These are phyloP conservation scores for Trididemnum nubilum DNA, from an alignment of 23 tunicate genomes.

Conservation along the genomic window DNA sequence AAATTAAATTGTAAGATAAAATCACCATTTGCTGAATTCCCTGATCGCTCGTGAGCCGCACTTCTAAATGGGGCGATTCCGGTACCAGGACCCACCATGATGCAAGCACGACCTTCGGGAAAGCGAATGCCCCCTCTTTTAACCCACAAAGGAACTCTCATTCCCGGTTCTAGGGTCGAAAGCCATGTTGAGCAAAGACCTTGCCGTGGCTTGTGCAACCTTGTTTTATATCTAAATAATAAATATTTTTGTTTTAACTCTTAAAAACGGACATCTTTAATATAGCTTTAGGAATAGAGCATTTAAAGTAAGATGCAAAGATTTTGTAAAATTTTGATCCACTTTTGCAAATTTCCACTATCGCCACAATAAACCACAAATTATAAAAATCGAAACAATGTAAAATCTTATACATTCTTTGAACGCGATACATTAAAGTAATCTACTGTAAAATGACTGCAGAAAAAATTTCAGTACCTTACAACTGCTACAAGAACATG, in stretches of 20 bases:
- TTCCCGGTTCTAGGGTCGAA: slow-evolving; percentile 41
- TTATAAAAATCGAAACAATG: too few species aligned
- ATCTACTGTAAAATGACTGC: too few species aligned
- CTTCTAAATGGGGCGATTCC: slow-evolving; percentile 98
- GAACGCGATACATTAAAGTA: too few species aligned
- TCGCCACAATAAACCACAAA: too few species aligned
- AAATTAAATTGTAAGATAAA: too few species aligned
- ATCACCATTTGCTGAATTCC: slow-evolving; percentile 10
- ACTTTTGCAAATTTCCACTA: too few species aligned
- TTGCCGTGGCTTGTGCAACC: slow-evolving; percentile 48
- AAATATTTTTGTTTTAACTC: background rate
- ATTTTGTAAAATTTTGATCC: too few species aligned
- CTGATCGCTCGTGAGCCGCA: slow-evolving; percentile 61
- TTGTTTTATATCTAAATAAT: slow-evolving; percentile 61
- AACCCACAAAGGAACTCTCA: slow-evolving; percentile 62
- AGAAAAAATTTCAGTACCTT: too few species aligned
- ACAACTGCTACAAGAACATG: slow-evolving; percentile 94
- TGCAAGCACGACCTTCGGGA: slow-evolving; percentile 31
- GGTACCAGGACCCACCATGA: slow-evolving; percentile 97
- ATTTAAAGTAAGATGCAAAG: too few species aligned
- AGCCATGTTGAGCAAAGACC: slow-evolving; percentile 93
- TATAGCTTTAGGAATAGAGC: too few species aligned
- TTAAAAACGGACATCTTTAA: background rate
- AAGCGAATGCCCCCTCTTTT: slow-evolving; percentile 60
- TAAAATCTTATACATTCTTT: too few species aligned